phyloP scores from a whole-genome alignment of 2,888 invertebrate genomes.

The Melieria picta region DNA sequence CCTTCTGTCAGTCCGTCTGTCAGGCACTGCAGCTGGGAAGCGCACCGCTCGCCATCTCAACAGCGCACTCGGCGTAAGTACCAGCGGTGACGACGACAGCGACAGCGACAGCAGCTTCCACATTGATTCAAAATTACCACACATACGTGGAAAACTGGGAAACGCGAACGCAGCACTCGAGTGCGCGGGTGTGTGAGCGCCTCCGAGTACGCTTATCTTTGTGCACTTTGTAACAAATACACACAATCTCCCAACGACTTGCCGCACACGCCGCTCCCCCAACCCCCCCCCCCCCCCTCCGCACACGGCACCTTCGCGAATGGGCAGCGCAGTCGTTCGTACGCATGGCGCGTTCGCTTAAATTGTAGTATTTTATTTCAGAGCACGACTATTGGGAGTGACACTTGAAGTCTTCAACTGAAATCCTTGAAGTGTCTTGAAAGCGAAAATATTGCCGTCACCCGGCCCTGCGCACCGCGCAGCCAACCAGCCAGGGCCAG shows the following conservation, averaged over 20 bases:
- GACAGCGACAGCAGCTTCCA: not conserved
- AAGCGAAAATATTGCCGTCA: slow-evolving; percentile 29
- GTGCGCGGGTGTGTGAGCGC: not conserved
- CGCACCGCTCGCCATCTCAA: not conserved
- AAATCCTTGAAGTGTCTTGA: slow-evolving; percentile 36
- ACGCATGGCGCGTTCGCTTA: slow-evolving; percentile 14
- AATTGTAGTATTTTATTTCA: slow-evolving; percentile 35
- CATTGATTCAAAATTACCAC: slow-evolving; percentile 9
- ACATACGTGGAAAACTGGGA: not conserved
- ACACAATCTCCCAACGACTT: not conserved
- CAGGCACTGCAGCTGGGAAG: not conserved
- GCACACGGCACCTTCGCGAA: not conserved
- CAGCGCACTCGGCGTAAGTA: not conserved
- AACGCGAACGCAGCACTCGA: not conserved
- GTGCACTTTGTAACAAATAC: slow-evolving; percentile 1
- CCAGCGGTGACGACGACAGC: not conserved
- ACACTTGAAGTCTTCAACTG: slow-evolving; percentile 34
- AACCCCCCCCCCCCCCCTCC: not conserved
- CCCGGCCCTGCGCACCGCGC: too few relatives aligned
- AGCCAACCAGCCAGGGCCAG: too few relatives aligned
- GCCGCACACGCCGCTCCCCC: not conserved
- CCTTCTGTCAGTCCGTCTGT: not conserved
- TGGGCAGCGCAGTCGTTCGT: not conserved
- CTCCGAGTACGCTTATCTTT: slow-evolving; percentile 15
- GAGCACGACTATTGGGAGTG: slow-evolving; percentile 28